Conservation (phyloP, 1,140 invertebrate species). For the Nasonia longicornis region DNA sequence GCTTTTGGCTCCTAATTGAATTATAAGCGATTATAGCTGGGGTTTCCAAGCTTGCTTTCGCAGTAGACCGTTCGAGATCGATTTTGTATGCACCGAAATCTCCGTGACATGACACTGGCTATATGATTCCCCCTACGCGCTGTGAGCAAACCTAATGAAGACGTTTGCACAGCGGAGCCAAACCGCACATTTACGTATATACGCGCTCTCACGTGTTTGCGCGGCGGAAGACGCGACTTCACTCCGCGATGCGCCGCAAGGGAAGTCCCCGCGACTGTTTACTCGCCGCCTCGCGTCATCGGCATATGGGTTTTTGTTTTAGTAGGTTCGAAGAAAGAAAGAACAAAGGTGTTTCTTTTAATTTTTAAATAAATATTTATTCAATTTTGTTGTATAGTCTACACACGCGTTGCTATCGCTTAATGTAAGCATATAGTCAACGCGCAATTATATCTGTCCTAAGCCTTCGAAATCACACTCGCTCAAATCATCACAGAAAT, state of each 20-base stretch:
- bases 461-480: neutral
- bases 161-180: neutral
- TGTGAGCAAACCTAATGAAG: conserved; percentile 15
- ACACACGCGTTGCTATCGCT: neutral
- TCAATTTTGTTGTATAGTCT: neutral
- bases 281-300: too few relatives aligned
- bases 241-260: neutral
- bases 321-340: too few relatives aligned
- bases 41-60: too few relatives aligned
- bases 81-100: neutral
- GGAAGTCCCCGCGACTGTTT: neutral
- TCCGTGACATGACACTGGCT: too few relatives aligned
- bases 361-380: neutral
- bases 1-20: neutral
- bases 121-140: too few relatives aligned
- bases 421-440: neutral
- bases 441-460: neutral
- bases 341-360: too few relatives aligned
- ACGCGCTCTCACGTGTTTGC: neutral
- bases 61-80: too few relatives aligned
- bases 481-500: neutral
- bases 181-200: neutral
- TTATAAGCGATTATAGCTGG: too few relatives aligned
- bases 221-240: neutral
- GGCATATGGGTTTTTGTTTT: too few relatives aligned